A percentile compares a stretch with the other conserved stretches of the same genome.
phyloP scores from a whole-genome alignment of 2,888 invertebrate genomes.

The Ephialtes manifestator region DNA sequence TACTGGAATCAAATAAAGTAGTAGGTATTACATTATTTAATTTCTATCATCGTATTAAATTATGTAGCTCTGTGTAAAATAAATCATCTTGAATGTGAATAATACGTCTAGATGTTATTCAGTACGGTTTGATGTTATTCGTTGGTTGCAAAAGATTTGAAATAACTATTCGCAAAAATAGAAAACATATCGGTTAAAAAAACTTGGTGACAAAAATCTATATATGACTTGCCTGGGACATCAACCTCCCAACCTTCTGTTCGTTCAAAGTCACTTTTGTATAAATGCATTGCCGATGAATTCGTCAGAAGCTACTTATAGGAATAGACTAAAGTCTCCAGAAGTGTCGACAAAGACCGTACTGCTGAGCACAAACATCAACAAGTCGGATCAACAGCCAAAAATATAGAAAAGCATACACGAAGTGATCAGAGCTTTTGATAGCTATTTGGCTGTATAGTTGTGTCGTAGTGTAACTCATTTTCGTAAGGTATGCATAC shows the following conservation, averaged over 20 bases:
- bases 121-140: neutral
- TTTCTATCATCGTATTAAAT: too few relatives aligned
- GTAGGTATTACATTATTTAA: neutral
- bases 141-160: neutral
- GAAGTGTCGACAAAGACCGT: neutral
- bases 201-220: neutral
- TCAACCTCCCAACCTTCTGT: neutral
- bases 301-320: conserved; percentile 12
- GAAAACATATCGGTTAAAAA: neutral
- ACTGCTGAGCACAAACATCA: neutral
- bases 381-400: neutral
- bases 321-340: neutral
- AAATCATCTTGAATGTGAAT: neutral
- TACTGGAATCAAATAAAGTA: too few relatives aligned
- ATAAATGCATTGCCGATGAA: neutral
- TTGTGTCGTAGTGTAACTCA: conserved; percentile 9
- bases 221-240: neutral
- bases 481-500: conserved; percentile 15
- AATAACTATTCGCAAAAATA: neutral
- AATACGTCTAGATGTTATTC: neutral
- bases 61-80: neutral
- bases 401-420: neutral
- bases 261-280: conserved; percentile 1
- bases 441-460: neutral
- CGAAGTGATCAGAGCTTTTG: neutral